Percentiles rank a stretch among this genome's conserved stretches.
Evolutionary conservation across 2,797 vertebrate species (phyloP).

Genomic region (Ctenopoma multispine): DNA sequence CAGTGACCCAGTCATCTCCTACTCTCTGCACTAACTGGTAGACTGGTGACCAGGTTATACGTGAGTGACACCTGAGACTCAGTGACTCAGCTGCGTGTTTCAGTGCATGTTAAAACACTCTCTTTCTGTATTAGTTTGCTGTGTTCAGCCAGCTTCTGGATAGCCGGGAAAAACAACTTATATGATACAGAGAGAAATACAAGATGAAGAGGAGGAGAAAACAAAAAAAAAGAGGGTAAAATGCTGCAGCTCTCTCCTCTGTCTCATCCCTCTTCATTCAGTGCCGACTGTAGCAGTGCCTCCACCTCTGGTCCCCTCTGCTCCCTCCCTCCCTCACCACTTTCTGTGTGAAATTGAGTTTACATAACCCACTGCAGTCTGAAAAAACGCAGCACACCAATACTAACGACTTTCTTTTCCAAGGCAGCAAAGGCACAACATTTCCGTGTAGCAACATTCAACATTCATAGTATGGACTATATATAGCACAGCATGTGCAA

Average conservation of each 20-base stretch:
- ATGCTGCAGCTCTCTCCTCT: constrained; percentile 75
- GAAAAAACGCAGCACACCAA: constrained; percentile 68
- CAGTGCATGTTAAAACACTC: background rate
- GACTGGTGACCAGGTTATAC: constrained; percentile 17
- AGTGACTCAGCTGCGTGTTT: constrained; percentile 20
- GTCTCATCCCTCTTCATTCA: constrained; percentile 45
- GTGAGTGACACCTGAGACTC: constrained; percentile 13
- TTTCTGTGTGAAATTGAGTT: constrained; percentile 63
- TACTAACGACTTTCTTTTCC: constrained; percentile 27
- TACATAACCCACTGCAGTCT: constrained; percentile 83
- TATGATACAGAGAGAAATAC: constrained; percentile 20
- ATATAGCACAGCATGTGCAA: constrained; percentile 13
- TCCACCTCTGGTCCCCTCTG: constrained; percentile 14
- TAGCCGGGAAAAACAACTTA: background rate
- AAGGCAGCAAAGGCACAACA: constrained; percentile 32
- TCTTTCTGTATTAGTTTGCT: background rate
- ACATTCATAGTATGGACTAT: constrained; percentile 31
- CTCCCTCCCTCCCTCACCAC: constrained; percentile 29
- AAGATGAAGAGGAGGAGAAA: constrained; percentile 10
- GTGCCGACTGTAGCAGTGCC: constrained; percentile 62
- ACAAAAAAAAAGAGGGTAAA: constrained; percentile 37
- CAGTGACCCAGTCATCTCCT: constrained; percentile 1
- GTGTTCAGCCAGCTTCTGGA: constrained; percentile 3
- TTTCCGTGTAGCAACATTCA: constrained; percentile 40
- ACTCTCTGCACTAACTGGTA: constrained; percentile 15